Conservation (phyloP, 2,888 invertebrate species). For the Magallana nippona region DNA sequence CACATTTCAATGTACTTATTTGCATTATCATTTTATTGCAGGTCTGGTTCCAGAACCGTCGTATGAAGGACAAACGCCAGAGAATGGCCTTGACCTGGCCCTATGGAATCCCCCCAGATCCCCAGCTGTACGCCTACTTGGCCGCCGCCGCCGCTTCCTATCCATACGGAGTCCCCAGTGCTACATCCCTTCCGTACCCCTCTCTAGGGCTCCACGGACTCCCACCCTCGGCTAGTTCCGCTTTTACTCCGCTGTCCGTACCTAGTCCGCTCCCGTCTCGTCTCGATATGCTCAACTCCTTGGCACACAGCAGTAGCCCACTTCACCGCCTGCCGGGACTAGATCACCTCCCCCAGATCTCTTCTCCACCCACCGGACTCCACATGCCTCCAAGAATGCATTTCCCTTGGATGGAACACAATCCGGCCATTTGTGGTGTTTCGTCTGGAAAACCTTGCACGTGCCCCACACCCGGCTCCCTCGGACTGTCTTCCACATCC, state of each 20-base stretch:
- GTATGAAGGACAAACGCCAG: conserved; percentile 99
- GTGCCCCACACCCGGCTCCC: conserved; percentile 38
- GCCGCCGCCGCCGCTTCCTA: conserved; percentile 87
- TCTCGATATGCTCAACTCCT: conserved; percentile 55
- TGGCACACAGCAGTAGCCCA: conserved; percentile 40
- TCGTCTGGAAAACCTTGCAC: conserved; percentile 51
- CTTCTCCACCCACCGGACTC: conserved; percentile 42
- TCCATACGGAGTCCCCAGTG: conserved; percentile 58
- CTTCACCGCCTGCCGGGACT: conserved; percentile 49
- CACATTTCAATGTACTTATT: background rate
- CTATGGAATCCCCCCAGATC: conserved; percentile 87
- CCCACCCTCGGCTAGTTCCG: conserved; percentile 55
- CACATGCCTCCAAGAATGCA: conserved; percentile 48
- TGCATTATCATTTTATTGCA: conserved; percentile 55
- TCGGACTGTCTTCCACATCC: conserved; percentile 45
- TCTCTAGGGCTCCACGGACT: conserved; percentile 56
- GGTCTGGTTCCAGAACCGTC: conserved; percentile 96
- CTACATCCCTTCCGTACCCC: conserved; percentile 55
- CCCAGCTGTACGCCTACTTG: conserved; percentile 92
- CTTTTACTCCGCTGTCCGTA: conserved; percentile 59
- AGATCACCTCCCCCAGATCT: conserved; percentile 51
- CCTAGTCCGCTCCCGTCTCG: conserved; percentile 57
- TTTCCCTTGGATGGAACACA: conserved; percentile 52
- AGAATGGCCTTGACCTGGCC: conserved; percentile 97
- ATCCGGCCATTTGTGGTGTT: conserved; percentile 45